Evolutionary conservation across 2,113 vertebrate genomes (phyloP), one percentile per base, ranked within the genome.

Genomic region (Asarcornis scutulata): DNA sequence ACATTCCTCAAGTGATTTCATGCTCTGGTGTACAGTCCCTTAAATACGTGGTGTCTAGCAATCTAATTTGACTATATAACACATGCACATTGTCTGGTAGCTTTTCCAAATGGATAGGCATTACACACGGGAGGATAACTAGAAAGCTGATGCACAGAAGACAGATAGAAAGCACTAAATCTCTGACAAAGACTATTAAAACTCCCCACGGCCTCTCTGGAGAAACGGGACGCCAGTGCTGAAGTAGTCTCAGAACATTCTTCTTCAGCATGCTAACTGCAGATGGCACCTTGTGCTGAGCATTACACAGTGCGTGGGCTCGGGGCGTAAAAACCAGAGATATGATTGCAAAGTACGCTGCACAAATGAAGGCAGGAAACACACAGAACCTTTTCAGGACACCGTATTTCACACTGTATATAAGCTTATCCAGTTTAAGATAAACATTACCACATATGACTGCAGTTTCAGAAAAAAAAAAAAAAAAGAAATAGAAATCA

Each of bases 261-360:
- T 18, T 36, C 55, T 22, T 63, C 77, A 34, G 46, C 20, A 26
- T 79, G 67, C 29, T 56, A 23, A 44, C 21, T 72, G 32, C 32
- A 84, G 69, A 67, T 3, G 79, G 31, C 32, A 46, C 52, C 60
- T 42, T n/a, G 36, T 23, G 42, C 34, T 58, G 25, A 32, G 50
- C 2, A 2, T 59, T 62, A 83, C 0, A 2, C 8, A 69, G 2
- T 25, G 46, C 1, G 7, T 9, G 6, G 42, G 32, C 15, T 42
- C 53, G 1, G 3, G 23, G 17, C 10, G 11, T 17, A 26, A 53
- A 16, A 34, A 4, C 2, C 4, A 73, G 68, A 83, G 68, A 20
- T 9, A n/a, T 3, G 3, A 60, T 14, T 78, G 17, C 15, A 4
- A 86, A 87, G 21, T 31, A 52, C 13, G 46, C 6, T 6, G 3